phyloP scores from a whole-genome alignment of 2,888 invertebrate genomes.

The Hyppa rectilinea region DNA sequence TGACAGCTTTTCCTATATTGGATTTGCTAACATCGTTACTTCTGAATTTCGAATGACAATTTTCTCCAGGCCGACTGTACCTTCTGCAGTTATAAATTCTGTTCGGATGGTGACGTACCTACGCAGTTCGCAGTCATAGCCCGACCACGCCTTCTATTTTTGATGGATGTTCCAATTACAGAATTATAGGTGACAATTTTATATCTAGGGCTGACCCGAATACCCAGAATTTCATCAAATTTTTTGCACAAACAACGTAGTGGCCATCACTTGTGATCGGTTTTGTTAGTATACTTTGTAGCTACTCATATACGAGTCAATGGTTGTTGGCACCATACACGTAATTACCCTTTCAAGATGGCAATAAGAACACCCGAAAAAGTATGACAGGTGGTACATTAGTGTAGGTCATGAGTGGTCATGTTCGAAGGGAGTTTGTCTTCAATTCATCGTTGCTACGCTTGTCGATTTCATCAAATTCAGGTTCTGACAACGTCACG shows the following conservation, averaged over 20 bases:
- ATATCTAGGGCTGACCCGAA: conserved; percentile 45
- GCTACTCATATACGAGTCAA: not conserved
- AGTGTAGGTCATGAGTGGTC: too few species aligned
- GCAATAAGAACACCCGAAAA: too few species aligned
- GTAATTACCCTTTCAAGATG: too few species aligned
- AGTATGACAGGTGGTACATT: too few species aligned
- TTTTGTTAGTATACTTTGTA: not conserved
- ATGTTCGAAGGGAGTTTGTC: too few species aligned
- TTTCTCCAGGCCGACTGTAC: not conserved
- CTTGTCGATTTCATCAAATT: too few species aligned
- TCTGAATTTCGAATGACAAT: not conserved
- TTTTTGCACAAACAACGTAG: not conserved
- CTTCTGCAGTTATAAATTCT: conserved; percentile 2
- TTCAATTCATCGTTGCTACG: too few species aligned
- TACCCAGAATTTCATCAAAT: not conserved
- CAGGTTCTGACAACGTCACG: too few species aligned
- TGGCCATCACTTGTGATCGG: not conserved
- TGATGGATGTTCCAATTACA: conserved; percentile 74
- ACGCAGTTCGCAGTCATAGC: conserved; percentile 26
- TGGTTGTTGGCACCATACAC: not conserved
- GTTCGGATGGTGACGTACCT: conserved; percentile 31
- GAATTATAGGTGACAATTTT: conserved; percentile 43
- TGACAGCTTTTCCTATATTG: too few species aligned
- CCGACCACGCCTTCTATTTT: conserved; percentile 69
- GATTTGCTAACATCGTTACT: not conserved